Base-by-base conservation (phyloP, 2,113 vertebrate genomes). In the Poecilia latipinna region DNA sequence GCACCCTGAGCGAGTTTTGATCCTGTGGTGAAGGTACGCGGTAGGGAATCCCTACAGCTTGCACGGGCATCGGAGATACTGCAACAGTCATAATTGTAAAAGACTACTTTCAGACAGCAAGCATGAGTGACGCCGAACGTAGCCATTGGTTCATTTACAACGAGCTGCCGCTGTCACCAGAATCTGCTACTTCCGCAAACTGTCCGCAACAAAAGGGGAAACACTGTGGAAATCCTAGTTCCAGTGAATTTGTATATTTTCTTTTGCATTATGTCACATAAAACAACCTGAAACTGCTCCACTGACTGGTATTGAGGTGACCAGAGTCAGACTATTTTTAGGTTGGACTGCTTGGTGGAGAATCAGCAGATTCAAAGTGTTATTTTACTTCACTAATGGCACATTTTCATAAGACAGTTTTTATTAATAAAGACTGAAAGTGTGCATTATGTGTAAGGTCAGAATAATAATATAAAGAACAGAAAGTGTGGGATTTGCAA, bases 1-100 rank as follows among this genome's bases (percentile, higher is more conserved):
- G 92, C 78, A 95, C 89, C 78, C 92, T 94, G 88, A 94, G 92
- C 77, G 94, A 94, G 81, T 92, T 82, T 88, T 92, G 92, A 82
- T 94, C 93, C 80, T 91, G 91, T 28, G 86, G 72, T 33, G 93
- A 75, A 33, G 93, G 90, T 65, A 92, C 83, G 1, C 84, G 89
- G 83, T 92, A 93, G 72, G 90, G 88, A 72, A 89, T 44, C 74
- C 85, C 89, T 87, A 90, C 82, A 75, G 89, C 80, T 65, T 88
- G 91, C 75, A 92, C 66, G 3, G 90, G 92, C 87, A 92, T 92
- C 90, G 87, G 68, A 89, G 86, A 94, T 80, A 74, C 65, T 67
- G 65, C 12, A 67, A 67, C 65, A 67, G 26, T 67, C 65, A 39
- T 26, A 42, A 13, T 42, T 65, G 51, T 57, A 11, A 35, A 35